A percentile compares a stretch with the other conserved stretches of the same genome.
Conservation (phyloP, 2,888 invertebrate genomes). For the Aricia artaxerxes region DNA sequence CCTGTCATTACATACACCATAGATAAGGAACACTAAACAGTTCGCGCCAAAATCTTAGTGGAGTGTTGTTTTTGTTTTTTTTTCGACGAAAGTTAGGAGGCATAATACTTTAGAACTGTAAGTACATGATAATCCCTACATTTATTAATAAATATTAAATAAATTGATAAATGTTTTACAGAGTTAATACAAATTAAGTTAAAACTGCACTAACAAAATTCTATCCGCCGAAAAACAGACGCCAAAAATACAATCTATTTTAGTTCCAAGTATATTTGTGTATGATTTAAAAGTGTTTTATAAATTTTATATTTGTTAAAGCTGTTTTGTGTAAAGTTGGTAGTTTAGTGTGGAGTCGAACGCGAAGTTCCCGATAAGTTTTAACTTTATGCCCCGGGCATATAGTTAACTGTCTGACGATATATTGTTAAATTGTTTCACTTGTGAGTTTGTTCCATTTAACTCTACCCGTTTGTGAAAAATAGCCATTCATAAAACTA, state of each 20-base stretch:
- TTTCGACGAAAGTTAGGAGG: not conserved
- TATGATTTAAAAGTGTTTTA: not conserved
- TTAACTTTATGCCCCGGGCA: not conserved
- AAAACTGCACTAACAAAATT: not conserved
- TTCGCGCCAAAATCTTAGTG: conserved; percentile 52
- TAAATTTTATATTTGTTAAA: conserved; percentile 7
- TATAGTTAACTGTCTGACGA: conserved; percentile 7
- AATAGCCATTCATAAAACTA: not conserved
- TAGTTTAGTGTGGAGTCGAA: not conserved
- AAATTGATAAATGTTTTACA: not conserved
- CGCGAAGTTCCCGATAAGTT: not conserved
- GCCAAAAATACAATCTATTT: conserved; percentile 6
- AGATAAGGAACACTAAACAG: conserved; percentile 55
- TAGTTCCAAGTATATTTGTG: not conserved
- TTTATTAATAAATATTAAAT: not conserved
- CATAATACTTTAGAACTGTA: not conserved
- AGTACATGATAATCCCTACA: not conserved
- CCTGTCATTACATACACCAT: conserved; percentile 62
- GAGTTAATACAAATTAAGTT: not conserved
- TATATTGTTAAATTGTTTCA: conserved; percentile 9
- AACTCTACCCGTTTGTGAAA: not conserved
- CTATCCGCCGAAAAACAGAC: not conserved
- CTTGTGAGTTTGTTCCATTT: not conserved
- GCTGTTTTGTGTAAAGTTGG: conserved; percentile 5
- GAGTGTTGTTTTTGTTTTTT: not conserved